Percentiles rank a stretch among this genome's conserved stretches.
Conservation (phyloP, 2,113 vertebrate genomes). For the Equus przewalskii region DNA sequence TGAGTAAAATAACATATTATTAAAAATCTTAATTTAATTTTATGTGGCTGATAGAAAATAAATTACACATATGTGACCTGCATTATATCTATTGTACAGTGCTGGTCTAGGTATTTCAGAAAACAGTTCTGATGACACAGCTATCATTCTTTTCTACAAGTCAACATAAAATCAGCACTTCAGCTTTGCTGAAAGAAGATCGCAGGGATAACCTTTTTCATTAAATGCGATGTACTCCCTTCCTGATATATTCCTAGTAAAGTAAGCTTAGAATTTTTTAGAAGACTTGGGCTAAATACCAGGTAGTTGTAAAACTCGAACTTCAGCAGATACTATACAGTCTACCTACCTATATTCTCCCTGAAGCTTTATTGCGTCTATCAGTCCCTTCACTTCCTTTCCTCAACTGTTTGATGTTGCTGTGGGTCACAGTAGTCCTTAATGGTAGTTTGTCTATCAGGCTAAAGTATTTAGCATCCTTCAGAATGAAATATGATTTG, state of each 20-base stretch:
- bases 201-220: neutral
- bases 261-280: neutral
- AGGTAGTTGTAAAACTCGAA: neutral
- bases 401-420: constrained; percentile 35
- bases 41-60: neutral
- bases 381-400: constrained; percentile 57
- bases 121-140: neutral
- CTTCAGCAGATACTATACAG: neutral
- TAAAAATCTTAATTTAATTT: neutral
- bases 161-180: neutral
- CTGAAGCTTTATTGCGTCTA: neutral
- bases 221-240: neutral
- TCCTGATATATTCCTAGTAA: neutral
- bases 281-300: neutral
- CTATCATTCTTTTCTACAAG: neutral
- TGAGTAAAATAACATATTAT: neutral
- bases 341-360: neutral
- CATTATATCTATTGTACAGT: neutral
- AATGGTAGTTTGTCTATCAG: neutral
- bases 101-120: neutral
- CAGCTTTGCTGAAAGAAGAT: neutral
- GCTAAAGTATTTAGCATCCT: constrained; percentile 44
- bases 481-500: constrained; percentile 64
- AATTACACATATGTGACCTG: neutral
- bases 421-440: neutral